phyloP scores from a whole-genome alignment of 2,888 invertebrate genomes.

The Chirona hameri region DNA sequence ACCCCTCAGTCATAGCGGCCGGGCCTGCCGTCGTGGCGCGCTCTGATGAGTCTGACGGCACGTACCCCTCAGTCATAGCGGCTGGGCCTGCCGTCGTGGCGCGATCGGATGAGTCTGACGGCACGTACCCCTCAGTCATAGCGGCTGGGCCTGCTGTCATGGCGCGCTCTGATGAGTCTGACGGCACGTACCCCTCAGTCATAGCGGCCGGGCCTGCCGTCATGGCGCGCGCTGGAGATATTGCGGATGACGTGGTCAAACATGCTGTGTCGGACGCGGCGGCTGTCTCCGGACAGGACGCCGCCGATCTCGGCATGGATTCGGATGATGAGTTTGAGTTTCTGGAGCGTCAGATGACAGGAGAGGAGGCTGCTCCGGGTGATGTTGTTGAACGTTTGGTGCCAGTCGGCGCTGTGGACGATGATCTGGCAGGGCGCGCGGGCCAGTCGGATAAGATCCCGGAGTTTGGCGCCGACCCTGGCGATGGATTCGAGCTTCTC shows the following conservation, averaged over 20 bases:
- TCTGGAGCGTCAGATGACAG: background rate
- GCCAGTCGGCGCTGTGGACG: too few relatives aligned
- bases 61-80: too few relatives aligned
- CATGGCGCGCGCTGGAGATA: background rate
- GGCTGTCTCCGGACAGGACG: background rate
- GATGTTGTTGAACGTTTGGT: too few relatives aligned
- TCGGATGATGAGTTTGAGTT: conserved; percentile 6
- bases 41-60: too few relatives aligned
- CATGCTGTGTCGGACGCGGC: background rate
- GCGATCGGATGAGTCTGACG: background rate
- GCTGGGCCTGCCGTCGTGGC: too few relatives aligned
- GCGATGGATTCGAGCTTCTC: background rate
- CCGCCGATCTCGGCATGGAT: background rate
- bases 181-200: background rate
- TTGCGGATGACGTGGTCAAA: background rate
- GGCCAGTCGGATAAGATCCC: too few relatives aligned
- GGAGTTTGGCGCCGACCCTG: background rate
- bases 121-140: background rate
- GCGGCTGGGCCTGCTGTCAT: background rate
- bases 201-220: too few relatives aligned
- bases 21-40: too few relatives aligned
- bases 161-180: background rate
- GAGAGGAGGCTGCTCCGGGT: background rate
- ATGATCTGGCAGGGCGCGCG: too few relatives aligned
- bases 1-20: too few relatives aligned